Evolutionary conservation across 2,797 vertebrate genomes (phyloP).

Genomic region (Notolabrus celidotus): DNA sequence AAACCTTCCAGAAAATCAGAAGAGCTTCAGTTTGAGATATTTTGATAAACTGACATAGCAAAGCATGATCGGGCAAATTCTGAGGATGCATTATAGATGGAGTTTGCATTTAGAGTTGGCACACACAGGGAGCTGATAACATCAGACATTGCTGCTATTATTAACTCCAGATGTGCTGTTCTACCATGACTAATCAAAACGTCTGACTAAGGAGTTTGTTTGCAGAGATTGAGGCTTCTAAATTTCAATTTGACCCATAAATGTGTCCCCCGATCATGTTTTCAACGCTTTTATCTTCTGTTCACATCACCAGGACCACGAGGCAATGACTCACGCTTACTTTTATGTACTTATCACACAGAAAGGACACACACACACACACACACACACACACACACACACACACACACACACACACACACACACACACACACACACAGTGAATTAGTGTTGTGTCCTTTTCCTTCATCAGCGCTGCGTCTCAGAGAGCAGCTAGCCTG

Average conservation of each 20-base stretch:
- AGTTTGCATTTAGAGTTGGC: neutral
- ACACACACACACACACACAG: conserved; percentile 14
- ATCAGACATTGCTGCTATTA: neutral
- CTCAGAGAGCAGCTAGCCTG: conserved; percentile 35
- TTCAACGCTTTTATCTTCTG: neutral
- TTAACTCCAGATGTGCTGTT: neutral
- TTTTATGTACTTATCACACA: neutral
- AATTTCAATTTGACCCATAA: neutral
- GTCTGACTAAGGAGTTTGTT: neutral
- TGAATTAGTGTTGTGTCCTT: conserved; percentile 4
- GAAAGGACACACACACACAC: conserved; percentile 7
- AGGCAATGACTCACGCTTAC: neutral
- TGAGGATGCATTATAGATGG: neutral
- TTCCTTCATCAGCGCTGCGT: conserved; percentile 24
- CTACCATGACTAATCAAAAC: neutral
- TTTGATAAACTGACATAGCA: neutral
- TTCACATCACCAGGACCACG: too few species aligned
- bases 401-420: conserved; percentile 12
- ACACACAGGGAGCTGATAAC: neutral
- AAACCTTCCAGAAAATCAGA: too few species aligned
- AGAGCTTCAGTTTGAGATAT: neutral
- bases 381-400: conserved; percentile 15
- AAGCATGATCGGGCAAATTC: neutral
- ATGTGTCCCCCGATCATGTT: neutral
- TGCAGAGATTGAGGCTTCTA: neutral